A percentile compares a stretch with the other conserved stretches of the same genome.
These are phyloP conservation scores for Pelecanus crispus DNA, from an alignment of 2,113 vertebrate species.

Conservation along the genomic window DNA sequence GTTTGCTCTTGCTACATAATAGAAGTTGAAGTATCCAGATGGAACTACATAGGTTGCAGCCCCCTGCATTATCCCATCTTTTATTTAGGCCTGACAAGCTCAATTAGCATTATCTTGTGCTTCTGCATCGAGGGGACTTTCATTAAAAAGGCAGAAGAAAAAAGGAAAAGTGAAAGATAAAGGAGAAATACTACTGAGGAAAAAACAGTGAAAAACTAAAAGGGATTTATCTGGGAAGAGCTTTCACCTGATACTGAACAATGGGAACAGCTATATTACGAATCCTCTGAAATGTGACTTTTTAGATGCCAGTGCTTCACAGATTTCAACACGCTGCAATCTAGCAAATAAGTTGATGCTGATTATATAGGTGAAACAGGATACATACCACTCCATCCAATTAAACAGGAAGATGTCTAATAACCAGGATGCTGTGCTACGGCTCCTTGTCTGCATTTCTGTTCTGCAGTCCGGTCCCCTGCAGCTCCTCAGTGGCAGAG, in stretches of 20 bases:
- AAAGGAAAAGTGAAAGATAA: background rate
- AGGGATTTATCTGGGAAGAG: background rate
- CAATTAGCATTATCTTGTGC: constrained; percentile 48
- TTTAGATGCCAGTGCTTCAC: background rate
- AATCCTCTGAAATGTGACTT: background rate
- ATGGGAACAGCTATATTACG: background rate
- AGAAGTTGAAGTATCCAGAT: constrained; percentile 40
- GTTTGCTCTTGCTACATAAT: background rate
- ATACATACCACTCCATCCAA: background rate
- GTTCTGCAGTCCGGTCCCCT: background rate
- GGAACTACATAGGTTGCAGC: background rate
- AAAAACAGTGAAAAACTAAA: background rate
- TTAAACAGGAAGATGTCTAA: background rate
- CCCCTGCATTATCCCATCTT: constrained; percentile 19
- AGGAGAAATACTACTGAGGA: background rate
- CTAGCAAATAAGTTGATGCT: background rate
- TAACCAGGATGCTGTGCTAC: background rate
- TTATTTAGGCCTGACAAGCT: constrained; percentile 56
- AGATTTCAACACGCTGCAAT: background rate
- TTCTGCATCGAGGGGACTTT: background rate
- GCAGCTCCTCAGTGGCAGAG: background rate
- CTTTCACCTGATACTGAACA: background rate
- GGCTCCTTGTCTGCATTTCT: background rate
- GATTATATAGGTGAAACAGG: background rate
- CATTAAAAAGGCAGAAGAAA: constrained; percentile 10